phyloP scores from a whole-genome alignment of 2,113 vertebrate species.

The Periophthalmodon schlosseri region DNA sequence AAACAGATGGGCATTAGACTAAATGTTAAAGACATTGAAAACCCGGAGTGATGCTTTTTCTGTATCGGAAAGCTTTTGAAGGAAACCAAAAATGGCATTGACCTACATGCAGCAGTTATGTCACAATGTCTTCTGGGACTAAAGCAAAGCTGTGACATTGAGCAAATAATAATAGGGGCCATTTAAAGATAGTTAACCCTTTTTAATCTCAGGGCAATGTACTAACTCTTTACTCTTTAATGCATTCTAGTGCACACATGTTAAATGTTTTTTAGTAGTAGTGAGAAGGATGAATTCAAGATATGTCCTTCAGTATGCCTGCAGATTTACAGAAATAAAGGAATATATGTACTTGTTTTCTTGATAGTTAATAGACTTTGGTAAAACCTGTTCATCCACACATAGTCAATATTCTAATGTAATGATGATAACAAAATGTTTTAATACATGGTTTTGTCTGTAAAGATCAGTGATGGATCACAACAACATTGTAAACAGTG shows the following conservation, averaged over 20 bases:
- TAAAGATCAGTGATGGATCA: not conserved
- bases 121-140: slow-evolving; percentile 22
- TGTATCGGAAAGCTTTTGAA: not conserved
- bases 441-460: too few relatives aligned
- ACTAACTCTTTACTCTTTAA: not conserved
- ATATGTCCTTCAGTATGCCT: too few relatives aligned
- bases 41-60: not conserved
- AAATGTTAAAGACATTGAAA: not conserved
- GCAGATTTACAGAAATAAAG: too few relatives aligned
- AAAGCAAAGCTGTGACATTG: slow-evolving; percentile 20
- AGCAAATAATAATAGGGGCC: slow-evolving; percentile 11
- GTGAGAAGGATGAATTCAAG: too few relatives aligned
- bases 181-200: not conserved
- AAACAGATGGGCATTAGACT: not conserved
- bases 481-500: not conserved
- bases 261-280: not conserved
- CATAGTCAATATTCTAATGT: too few relatives aligned
- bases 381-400: too few relatives aligned
- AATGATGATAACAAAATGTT: too few relatives aligned
- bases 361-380: too few relatives aligned
- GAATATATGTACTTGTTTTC: too few relatives aligned
- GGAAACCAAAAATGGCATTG: slow-evolving; percentile 18
- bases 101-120: slow-evolving; percentile 38
- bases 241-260: not conserved
- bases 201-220: not conserved